Base-by-base conservation (phyloP, 2,797 vertebrate genomes). In the Galaxias olidus region DNA sequence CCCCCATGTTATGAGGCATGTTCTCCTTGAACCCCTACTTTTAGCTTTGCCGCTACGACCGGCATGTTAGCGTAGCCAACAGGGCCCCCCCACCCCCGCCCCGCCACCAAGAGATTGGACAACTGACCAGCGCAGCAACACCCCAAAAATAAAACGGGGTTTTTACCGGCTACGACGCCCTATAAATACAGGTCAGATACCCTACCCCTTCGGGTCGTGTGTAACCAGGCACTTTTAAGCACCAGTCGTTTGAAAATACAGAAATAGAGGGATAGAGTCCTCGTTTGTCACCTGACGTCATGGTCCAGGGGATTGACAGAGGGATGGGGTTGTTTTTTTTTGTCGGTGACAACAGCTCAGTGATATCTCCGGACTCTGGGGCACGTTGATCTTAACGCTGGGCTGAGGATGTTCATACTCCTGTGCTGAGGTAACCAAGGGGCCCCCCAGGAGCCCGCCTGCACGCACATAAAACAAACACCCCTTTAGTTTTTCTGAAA, bases 31-130 rank as follows among this genome's bases (percentile, higher is more conserved):
- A 17, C 49, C 57, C 66, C 79, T 73, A 73, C 65, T 82, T 90
- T 91, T 91, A 90, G 82, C 82, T 40, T 54, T 52, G 61, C 78
- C 75, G 84, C 84, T 84, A 89, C 75, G 75, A 75, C 69, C 53
- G 73, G 77, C 72, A 82, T 75, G 80, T 78, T 68, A 63, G 76
- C 76, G 86, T 78, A 84, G 86, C 65, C 77, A 79, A 51, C 74
- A 84, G 82, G 55, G 83, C 9, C 20, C 19, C 10, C 10, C 50
- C 9, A 47, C 63, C 48, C 60, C 45, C 18, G 30, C 65, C 66
- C 63, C 66, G 66, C 80, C 56, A 80, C 60, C 13, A 41, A 43
- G 57, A 63, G 11, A 63, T 11, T 12, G 40, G 61, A 68, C 45
- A 61, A 59, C 44, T 41, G 47, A 42, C 59, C n/a, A 78, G 71